Percentiles rank a stretch among this genome's conserved stretches.
phyloP scores from a whole-genome alignment of 2,888 invertebrate species.

The Cryptocheilus praepositus region DNA sequence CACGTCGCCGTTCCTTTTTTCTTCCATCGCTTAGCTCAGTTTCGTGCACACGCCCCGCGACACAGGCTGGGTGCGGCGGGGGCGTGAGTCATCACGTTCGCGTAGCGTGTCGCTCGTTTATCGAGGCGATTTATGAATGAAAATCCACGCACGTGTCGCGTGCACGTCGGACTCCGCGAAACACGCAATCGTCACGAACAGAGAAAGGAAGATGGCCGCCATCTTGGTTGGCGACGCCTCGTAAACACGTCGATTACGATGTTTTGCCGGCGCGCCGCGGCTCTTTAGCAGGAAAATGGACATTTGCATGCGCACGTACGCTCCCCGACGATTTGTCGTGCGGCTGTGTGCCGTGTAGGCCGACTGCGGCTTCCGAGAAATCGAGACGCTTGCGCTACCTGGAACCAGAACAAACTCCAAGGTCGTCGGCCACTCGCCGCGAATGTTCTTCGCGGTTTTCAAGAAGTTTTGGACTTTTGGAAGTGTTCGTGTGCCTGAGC shows the following conservation, averaged over 20 bases:
- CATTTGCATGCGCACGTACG: no score
- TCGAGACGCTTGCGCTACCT: slow-evolving; percentile 1
- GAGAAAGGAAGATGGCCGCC: slow-evolving; percentile 6
- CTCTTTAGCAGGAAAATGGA: slow-evolving; percentile 33
- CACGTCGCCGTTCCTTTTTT: not conserved
- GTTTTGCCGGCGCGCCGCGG: slow-evolving; percentile 23
- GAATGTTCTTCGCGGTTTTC: no score
- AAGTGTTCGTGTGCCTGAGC: no score
- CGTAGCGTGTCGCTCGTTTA: slow-evolving; percentile 21
- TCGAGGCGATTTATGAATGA: slow-evolving; percentile 68
- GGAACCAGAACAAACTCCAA: slow-evolving; percentile 12
- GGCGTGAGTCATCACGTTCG: slow-evolving; percentile 43
- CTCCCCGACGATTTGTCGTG: no score
- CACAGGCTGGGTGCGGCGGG: not conserved
- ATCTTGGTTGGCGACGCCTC: slow-evolving; percentile 47
- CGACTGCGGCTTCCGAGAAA: no score
- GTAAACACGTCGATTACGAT: slow-evolving; percentile 47
- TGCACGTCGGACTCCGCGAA: slow-evolving; percentile 17
- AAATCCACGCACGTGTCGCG: slow-evolving; percentile 57
- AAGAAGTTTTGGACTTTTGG: no score
- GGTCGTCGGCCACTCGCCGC: not conserved
- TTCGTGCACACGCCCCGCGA: slow-evolving; percentile 30
- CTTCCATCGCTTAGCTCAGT: slow-evolving; percentile 54
- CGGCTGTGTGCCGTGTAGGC: no score
- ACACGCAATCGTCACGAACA: slow-evolving; percentile 33